Percentiles rank a stretch among this genome's conserved stretches.
These are phyloP conservation scores for Agonopterix subpropinquella DNA, from an alignment of 2,888 invertebrate species.

Conservation along the genomic window DNA sequence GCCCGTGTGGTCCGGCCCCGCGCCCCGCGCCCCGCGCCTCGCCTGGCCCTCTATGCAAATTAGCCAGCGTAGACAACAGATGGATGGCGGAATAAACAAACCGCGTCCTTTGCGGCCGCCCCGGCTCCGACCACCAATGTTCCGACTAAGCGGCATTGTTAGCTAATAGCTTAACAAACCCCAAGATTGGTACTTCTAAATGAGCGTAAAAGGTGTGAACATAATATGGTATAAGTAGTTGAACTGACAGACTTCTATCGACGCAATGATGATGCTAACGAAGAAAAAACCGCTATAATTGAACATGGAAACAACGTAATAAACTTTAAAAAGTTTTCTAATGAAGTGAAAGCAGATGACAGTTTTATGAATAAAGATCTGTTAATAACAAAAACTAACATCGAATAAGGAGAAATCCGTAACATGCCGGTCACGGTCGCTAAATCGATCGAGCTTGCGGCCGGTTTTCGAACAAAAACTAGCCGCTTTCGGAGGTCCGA, in stretches of 20 bases:
- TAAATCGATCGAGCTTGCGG: constrained; percentile 25
- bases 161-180: neutral
- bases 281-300: too few species aligned
- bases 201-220: too few species aligned
- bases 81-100: constrained; percentile 75
- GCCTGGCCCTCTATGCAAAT: constrained; percentile 70
- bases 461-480: constrained; percentile 40
- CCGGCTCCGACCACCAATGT: constrained; percentile 9
- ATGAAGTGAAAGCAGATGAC: constrained; percentile 6
- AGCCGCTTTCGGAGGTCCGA: constrained; percentile 17
- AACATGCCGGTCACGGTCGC: constrained; percentile 37
- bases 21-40: constrained; percentile 26
- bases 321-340: neutral
- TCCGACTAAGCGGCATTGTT: constrained; percentile 5
- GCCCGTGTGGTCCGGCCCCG: constrained; percentile 72
- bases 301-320: too few species aligned
- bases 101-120: constrained; percentile 57
- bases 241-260: too few species aligned
- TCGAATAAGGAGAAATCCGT: constrained; percentile 10
- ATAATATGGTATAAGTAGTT: too few species aligned
- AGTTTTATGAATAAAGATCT: neutral
- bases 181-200: too few species aligned
- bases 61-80: constrained; percentile 74
- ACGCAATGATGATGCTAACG: too few species aligned
- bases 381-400: neutral